Percentiles rank a stretch among this genome's conserved stretches.
These are phyloP conservation scores for Dipodomys merriami DNA, from an alignment of 2,113 vertebrate species.

Conservation along the genomic window DNA sequence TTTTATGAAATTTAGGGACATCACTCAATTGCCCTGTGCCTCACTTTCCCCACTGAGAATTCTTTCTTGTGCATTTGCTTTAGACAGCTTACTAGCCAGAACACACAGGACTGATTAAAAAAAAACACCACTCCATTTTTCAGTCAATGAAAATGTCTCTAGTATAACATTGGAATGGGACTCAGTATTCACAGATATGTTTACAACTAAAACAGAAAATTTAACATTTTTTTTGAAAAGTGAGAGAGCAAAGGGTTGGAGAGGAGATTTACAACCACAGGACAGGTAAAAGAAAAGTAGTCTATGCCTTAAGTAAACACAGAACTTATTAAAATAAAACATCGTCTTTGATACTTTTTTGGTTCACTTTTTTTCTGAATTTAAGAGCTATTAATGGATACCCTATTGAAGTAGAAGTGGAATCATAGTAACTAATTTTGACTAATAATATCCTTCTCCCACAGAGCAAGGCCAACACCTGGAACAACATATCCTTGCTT, in stretches of 20 bases:
- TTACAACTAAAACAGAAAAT: not conserved
- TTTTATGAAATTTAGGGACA: not conserved
- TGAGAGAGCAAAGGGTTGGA: not conserved
- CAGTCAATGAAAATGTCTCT: not conserved
- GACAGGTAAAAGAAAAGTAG: not conserved
- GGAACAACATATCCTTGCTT: not conserved
- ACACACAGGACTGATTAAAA: rapidly evolving
- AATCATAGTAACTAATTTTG: too few species aligned
- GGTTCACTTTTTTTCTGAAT: not conserved
- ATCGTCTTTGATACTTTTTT: not conserved
- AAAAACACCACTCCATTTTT: not conserved
- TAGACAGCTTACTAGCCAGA: not conserved
- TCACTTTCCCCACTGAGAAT: not conserved
- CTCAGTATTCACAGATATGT: not conserved
- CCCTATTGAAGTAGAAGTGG: rapidly evolving
- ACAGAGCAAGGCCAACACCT: not conserved
- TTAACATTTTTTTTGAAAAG: not conserved
- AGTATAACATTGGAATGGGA: not conserved
- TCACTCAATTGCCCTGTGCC: not conserved
- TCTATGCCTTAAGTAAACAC: not conserved
- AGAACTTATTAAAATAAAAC: not conserved
- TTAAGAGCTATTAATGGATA: not conserved
- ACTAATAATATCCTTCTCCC: too few species aligned
- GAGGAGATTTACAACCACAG: not conserved
- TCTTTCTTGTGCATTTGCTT: not conserved